Evolutionary conservation across 2,797 vertebrate genomes (phyloP).

Genomic region (Ara ararauna): DNA sequence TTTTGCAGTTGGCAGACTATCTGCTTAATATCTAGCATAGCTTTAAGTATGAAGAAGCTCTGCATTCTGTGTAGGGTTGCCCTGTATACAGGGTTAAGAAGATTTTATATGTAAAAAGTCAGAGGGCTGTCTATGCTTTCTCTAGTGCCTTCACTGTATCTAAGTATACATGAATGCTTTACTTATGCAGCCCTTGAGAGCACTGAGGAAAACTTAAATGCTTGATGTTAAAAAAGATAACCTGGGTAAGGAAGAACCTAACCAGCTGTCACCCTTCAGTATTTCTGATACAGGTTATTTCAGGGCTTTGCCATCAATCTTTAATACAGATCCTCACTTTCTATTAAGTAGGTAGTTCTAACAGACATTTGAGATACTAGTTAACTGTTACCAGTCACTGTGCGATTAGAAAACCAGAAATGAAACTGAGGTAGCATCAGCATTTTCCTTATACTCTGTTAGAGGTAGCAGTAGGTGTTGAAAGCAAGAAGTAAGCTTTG

Average conservation of each 20-base stretch:
- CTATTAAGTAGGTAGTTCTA: not conserved
- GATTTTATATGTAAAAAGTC: not conserved
- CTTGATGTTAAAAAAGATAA: not conserved
- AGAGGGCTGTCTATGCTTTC: not conserved
- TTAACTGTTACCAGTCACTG: not conserved
- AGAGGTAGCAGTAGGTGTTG: not conserved
- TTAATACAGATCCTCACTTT: not conserved
- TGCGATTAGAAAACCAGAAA: not conserved
- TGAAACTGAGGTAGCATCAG: not conserved
- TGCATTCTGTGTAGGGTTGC: not conserved
- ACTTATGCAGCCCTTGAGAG: not conserved
- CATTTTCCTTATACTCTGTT: not conserved
- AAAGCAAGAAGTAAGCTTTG: not conserved
- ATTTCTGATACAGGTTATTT: rapidly evolving
- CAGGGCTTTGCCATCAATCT: not conserved
- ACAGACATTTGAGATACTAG: not conserved
- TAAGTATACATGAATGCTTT: not conserved
- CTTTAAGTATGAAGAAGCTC: not conserved
- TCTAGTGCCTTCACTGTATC: not conserved
- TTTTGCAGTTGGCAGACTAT: not conserved
- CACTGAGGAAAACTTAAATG: not conserved
- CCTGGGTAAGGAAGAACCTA: not conserved
- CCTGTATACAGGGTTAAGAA: not conserved
- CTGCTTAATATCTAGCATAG: not conserved
- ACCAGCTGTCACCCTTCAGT: not conserved